phyloP scores from a whole-genome alignment of 2,888 invertebrate species.

The Lasioglossum calceatum region DNA sequence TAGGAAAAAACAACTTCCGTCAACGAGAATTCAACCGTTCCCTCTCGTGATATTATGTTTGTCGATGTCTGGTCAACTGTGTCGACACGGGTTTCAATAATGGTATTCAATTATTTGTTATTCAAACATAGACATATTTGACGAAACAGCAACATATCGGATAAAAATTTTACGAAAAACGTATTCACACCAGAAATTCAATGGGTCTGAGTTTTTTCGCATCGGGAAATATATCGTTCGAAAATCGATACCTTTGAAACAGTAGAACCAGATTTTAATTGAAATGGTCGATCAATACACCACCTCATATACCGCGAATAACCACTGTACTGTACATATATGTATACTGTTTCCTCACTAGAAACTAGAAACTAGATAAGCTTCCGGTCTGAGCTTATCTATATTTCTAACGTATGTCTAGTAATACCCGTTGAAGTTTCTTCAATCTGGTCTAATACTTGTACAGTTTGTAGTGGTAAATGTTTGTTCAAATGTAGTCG shows the following conservation, averaged over 20 bases:
- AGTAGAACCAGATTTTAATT: constrained; percentile 2
- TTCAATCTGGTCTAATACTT: background rate
- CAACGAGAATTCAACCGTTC: background rate
- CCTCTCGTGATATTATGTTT: background rate
- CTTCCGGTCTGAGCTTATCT: background rate
- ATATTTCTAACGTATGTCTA: background rate
- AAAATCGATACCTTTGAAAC: constrained; percentile 4
- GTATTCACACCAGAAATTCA: background rate
- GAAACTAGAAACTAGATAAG: constrained; percentile 6
- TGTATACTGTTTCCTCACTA: background rate
- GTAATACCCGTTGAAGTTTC: background rate
- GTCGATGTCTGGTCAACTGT: background rate
- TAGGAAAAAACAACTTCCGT: background rate
- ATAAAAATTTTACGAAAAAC: background rate
- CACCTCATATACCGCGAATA: background rate
- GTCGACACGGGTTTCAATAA: background rate
- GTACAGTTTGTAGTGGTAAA: background rate
- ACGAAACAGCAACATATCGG: background rate
- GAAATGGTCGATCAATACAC: background rate
- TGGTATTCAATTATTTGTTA: background rate
- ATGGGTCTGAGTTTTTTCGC: background rate
- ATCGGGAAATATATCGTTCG: background rate
- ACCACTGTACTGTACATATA: background rate
- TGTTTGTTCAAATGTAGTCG: background rate
- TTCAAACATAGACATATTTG: background rate